A percentile compares a stretch with the other conserved stretches of the same genome.
These are phyloP conservation scores for Atopsyche davidsoni DNA, from an alignment of 1,140 invertebrate genomes.

Conservation along the genomic window DNA sequence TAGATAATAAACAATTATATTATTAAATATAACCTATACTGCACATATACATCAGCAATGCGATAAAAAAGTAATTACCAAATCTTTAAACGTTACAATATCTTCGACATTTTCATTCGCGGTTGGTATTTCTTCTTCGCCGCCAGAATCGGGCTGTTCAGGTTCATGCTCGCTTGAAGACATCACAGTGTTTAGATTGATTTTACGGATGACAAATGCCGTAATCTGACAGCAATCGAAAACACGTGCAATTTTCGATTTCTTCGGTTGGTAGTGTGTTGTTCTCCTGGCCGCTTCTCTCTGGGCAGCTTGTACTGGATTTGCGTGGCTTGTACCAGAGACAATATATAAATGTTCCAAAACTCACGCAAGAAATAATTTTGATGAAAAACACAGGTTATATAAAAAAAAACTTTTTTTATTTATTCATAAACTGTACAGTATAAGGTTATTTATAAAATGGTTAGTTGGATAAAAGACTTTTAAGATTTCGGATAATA, in stretches of 20 bases:
- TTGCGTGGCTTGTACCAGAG: no score
- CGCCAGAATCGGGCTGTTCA: no score
- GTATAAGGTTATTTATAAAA: not conserved
- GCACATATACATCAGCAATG: not conserved
- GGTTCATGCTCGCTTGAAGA: no score
- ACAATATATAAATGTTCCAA: no score
- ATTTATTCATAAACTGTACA: not conserved
- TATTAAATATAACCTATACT: not conserved
- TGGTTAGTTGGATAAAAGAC: not conserved
- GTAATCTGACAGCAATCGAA: not conserved
- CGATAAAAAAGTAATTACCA: constrained; percentile 42
- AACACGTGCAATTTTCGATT: no score
- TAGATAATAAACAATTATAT: constrained; percentile 14
- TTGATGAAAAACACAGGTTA: not conserved
- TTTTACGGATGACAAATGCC: constrained; percentile 3
- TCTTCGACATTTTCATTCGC: constrained; percentile 32
- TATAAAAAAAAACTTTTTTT: not conserved
- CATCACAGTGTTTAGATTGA: not conserved
- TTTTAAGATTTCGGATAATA: not conserved
- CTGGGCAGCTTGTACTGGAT: no score
- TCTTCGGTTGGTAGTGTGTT: no score
- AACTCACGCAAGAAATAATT: no score
- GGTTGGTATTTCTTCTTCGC: constrained; percentile 13
- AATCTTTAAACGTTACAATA: constrained; percentile 53
- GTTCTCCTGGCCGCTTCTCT: no score